Evolutionary conservation across 2,797 vertebrate species (phyloP), one percentile per base, ranked within the genome.

Genomic region (Alcedo quadribrachys): DNA sequence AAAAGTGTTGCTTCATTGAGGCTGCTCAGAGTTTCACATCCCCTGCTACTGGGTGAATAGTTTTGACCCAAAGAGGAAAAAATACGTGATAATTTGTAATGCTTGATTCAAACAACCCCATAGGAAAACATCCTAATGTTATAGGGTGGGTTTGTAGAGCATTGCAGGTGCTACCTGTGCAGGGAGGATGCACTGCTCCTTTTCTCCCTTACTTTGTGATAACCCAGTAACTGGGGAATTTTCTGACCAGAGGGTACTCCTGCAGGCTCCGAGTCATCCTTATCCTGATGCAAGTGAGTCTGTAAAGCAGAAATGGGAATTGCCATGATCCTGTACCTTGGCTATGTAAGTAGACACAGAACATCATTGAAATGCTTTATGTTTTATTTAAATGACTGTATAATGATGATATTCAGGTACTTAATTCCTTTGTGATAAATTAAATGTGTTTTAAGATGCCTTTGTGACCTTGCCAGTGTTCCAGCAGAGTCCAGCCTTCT

Each of bases 171-270:
- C 43, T 43, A n/a, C 5, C n/a, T 28, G 13, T 11, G 33, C n/a
- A 46, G 35, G 30, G 42, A 79, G 30, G 37, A 11, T 25, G 51
- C 5, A 2, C 18, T 7, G 40, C 24, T 66, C 60, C 20, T 80
- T 62, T 54, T 48, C 32, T 74, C 24, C 45, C 21, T 53, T 25
- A 12, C 24, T 32, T 12, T 51, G 13, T 21, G 54, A 54, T 30
- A 84, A 28, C 10, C 8, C 28, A 40, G 25, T 15, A 16, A 5
- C 14, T 8, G 32, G 40, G 22, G 45, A 54, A 55, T 30, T 15
- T 77, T 42, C 55, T 0, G 2, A 19, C 35, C 0, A 0, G 24
- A 3, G 30, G 30, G 27, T 19, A 50, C 48, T 50, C 48, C 48
- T 1, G 2, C 32, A 14, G 20, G 2, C 8, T 33, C 85, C 46